Conservation (phyloP, 2,113 vertebrate genomes). For the Odocoileus virginianus region DNA sequence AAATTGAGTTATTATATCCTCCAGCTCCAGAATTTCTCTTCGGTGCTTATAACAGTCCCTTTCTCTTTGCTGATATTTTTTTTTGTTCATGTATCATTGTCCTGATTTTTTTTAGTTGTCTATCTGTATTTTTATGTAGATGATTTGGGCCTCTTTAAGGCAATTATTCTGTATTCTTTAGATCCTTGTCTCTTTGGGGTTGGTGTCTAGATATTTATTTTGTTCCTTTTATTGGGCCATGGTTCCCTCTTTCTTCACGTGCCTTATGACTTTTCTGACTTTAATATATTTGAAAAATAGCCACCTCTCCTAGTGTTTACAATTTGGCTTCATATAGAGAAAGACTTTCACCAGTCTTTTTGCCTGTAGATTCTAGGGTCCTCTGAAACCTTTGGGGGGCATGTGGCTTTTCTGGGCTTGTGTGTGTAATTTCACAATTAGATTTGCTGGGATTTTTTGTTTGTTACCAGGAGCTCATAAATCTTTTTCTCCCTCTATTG, state of each 20-base stretch:
- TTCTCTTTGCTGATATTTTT: neutral
- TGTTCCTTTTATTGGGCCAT: neutral
- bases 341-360: neutral
- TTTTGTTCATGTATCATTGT: neutral
- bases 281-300: neutral
- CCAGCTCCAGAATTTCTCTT: neutral
- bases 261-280: neutral
- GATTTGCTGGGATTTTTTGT: neutral
- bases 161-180: neutral
- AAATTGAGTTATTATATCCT: neutral
- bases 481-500: neutral
- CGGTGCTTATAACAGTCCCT: neutral
- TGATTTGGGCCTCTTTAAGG: neutral
- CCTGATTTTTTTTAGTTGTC: neutral
- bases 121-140: neutral
- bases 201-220: neutral
- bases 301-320: neutral
- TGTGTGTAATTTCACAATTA: neutral
- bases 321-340: neutral
- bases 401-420: neutral
- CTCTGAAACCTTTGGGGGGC: neutral
- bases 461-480: neutral
- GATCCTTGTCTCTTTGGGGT: neutral
- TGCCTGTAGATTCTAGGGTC: neutral
- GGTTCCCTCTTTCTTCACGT: neutral